Evolutionary conservation across 1,140 invertebrate genomes (phyloP), one percentile per base, ranked within the genome.

Genomic region (Pogonomyrmex barbatus): DNA sequence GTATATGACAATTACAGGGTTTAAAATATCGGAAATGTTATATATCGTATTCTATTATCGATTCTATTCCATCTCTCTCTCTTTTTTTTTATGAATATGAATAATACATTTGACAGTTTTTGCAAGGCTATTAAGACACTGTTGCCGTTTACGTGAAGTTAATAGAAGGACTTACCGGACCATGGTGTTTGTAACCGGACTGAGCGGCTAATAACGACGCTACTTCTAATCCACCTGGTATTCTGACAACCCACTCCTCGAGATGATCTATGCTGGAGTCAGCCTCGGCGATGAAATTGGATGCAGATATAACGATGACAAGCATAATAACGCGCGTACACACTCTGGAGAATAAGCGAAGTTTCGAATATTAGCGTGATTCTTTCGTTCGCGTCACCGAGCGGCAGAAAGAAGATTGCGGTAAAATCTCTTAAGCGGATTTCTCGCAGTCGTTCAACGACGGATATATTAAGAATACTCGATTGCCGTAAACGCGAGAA

Each of bases 181-280:
- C 95, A 24, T 95, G 70, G 83, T 95, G 94, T 47, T 88, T 87
- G 91, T 95, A 96, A 30, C 95, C 95, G 12, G 93, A 91, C 77
- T 95, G 94, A 14, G 93, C 76, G 4, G 96, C 96, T 52, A 96
- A 76, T 17, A 94, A 88, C 5, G 95, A 89, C 0, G 96, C 96
- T 14, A 94, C 91, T 78, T 94, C 90, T 6, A 91, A 87, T 52
- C 96, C 96, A 24, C 95, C 96, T 36, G 93, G 91, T 42, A 96
- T 90, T 87, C 95, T 92, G 8, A 96, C 95, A 17, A 96, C 95
- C 96, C 96, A 96, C 92, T 96, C 96, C 71, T 96, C 96, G 24
- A 90, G 91, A 90, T 92, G 94, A 77, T 87, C 33, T 54, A 42
- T n/a, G 36, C 5, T 9, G 54, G 5, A 56, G 30, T 60, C n/a